Percentiles rank a stretch among this genome's conserved stretches.
Evolutionary conservation across 2,113 vertebrate species (phyloP).

Genomic region (Ceyx margarethae): DNA sequence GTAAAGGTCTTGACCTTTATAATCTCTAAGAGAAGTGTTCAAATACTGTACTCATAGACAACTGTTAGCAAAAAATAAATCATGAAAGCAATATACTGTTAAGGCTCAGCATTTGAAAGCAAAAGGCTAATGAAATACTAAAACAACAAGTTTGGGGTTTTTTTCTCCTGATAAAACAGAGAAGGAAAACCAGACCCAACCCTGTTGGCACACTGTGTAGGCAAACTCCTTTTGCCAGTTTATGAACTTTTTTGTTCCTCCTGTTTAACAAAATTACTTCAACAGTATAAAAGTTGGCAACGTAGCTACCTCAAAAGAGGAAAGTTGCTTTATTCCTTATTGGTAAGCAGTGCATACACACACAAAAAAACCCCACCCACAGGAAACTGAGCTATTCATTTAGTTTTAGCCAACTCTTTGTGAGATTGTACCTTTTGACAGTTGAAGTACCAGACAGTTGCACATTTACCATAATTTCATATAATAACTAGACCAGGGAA

Average conservation of each 20-base stretch:
- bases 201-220: not conserved
- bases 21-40: not conserved
- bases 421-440: conserved; percentile 40
- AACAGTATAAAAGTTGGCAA: not conserved
- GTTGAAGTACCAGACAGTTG: not conserved
- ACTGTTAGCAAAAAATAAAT: not conserved
- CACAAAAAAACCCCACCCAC: not conserved
- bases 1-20: not conserved
- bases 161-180: not conserved
- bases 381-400: conserved; percentile 47
- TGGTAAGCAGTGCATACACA: not conserved
- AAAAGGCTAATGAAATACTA: not conserved
- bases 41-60: not conserved
- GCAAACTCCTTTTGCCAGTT: conserved; percentile 32
- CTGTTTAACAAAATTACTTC: conserved; percentile 24
- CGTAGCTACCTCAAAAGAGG: not conserved
- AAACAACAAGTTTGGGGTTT: not conserved
- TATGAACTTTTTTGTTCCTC: conserved; percentile 4
- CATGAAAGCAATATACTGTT: not conserved
- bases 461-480: not conserved
- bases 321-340: conserved; percentile 3
- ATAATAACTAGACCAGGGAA: not conserved
- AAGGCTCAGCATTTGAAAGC: not conserved
- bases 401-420: conserved; percentile 24
- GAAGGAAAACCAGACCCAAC: conserved; percentile 34